Conservation (phyloP, 1,140 invertebrate genomes). For the Oscheius sp. region DNA sequence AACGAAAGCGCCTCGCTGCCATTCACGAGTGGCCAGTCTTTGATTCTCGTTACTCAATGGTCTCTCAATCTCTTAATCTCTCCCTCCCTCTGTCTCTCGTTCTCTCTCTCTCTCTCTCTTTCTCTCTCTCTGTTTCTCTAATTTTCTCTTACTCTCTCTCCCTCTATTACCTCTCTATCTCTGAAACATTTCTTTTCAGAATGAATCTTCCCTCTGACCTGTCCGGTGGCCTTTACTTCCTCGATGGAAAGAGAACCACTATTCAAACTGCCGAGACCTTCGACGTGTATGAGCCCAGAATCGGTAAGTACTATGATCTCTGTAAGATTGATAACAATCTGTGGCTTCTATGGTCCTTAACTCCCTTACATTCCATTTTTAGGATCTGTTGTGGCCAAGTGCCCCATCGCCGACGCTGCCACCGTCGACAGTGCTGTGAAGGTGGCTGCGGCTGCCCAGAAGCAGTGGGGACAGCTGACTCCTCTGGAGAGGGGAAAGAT, state of each 20-base stretch:
- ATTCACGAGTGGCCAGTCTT: too few relatives aligned
- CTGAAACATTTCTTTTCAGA: not conserved
- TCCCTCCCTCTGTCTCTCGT: too few relatives aligned
- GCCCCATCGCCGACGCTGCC: conserved; percentile 40
- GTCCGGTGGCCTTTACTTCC: conserved; percentile 46
- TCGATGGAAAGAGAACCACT: conserved; percentile 46
- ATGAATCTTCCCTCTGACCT: conserved; percentile 30
- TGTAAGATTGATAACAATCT: not conserved
- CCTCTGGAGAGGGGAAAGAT: conserved; percentile 47
- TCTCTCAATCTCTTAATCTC: too few relatives aligned
- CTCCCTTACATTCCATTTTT: too few relatives aligned
- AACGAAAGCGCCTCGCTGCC: too few relatives aligned
- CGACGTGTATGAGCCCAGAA: conserved; percentile 46
- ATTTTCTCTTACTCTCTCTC: too few relatives aligned
- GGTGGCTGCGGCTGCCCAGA: conserved; percentile 30
- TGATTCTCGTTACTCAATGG: too few relatives aligned
- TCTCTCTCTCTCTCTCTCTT: too few relatives aligned
- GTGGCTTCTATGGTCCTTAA: too few relatives aligned
- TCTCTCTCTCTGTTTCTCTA: too few relatives aligned
- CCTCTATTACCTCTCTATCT: not conserved
- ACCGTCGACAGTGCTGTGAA: conserved; percentile 40
- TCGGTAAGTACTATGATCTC: conserved; percentile 30
- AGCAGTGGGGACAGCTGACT: conserved; percentile 38
- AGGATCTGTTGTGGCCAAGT: conserved; percentile 43
- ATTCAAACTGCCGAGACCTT: conserved; percentile 31